Evolutionary conservation across 2,888 invertebrate genomes (phyloP).

Genomic region (Balanococcus diminutus): DNA sequence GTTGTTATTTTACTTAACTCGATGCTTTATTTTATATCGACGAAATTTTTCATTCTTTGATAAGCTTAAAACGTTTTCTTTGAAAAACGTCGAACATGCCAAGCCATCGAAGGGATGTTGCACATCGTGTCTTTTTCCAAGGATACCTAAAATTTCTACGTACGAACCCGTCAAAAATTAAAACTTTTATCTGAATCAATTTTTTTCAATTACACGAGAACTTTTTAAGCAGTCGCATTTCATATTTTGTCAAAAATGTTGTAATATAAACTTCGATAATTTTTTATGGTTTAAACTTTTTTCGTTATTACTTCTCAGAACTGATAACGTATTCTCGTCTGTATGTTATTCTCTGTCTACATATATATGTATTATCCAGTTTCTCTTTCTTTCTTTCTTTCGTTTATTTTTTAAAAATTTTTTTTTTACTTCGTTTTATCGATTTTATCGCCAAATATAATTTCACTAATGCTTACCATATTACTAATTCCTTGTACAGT

Average conservation of each 20-base stretch:
- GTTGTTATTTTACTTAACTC: conserved; percentile 44
- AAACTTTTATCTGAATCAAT: conserved; percentile 29
- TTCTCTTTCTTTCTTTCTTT: neutral
- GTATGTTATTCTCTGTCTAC: neutral
- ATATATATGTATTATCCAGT: neutral
- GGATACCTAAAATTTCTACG: conserved; percentile 20
- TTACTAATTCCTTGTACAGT: too few relatives aligned
- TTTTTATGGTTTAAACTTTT: conserved; percentile 34
- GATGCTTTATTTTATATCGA: neutral
- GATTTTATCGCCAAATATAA: conserved; percentile 5
- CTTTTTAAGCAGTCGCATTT: conserved; percentile 8
- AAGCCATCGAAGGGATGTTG: neutral
- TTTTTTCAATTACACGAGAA: conserved; percentile 17
- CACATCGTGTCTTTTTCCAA: neutral
- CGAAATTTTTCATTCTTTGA: conserved; percentile 40
- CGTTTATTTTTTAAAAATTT: neutral
- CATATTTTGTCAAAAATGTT: neutral
- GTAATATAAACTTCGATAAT: conserved; percentile 17
- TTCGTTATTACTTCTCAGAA: conserved; percentile 24
- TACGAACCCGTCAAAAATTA: neutral
- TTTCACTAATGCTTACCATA: neutral
- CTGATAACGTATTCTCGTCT: neutral
- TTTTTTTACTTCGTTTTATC: neutral
- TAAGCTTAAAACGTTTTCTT: conserved; percentile 24
- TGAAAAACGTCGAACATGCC: neutral